Conservation (phyloP, 1,140 invertebrate genomes). For the Bombus waltoni region DNA sequence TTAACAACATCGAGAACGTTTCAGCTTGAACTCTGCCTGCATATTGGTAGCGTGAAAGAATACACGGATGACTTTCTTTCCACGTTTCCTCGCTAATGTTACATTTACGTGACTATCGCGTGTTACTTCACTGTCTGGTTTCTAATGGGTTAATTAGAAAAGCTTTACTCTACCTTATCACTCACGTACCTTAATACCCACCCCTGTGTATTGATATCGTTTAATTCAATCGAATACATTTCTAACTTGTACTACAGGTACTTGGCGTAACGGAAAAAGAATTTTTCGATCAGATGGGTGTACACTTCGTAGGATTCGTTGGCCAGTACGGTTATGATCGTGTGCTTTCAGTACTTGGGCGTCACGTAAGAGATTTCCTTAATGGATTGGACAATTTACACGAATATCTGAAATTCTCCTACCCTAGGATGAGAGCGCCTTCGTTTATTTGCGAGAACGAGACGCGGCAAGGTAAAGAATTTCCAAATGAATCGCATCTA, state of each 20-base stretch:
- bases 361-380: slow-evolving; percentile 97
- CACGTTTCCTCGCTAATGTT: no score
- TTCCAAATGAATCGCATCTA: not conserved
- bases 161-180: not conserved
- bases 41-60: no score
- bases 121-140: no score
- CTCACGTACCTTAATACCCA: not conserved
- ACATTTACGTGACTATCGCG: no score
- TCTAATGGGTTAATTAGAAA: not conserved
- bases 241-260: slow-evolving; percentile 84
- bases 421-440: slow-evolving; percentile 95
- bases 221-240: slow-evolving; percentile 20
- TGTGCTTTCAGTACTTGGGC: slow-evolving; percentile 93
- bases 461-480: slow-evolving; percentile 85
- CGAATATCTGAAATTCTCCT: slow-evolving; percentile 98
- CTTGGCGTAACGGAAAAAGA: slow-evolving; percentile 92
- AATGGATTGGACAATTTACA: slow-evolving; percentile 98
- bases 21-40: no score
- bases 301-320: slow-evolving; percentile 94
- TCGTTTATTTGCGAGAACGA: slow-evolving; percentile 99
- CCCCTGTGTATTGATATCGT: not conserved
- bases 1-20: no score
- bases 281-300: slow-evolving; percentile 95
- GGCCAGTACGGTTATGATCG: slow-evolving; percentile 98
- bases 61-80: no score